A percentile compares a stretch with the other conserved stretches of the same genome.
Conservation (phyloP, 2,113 vertebrate species). For the Hymenochirus boettgeri region DNA sequence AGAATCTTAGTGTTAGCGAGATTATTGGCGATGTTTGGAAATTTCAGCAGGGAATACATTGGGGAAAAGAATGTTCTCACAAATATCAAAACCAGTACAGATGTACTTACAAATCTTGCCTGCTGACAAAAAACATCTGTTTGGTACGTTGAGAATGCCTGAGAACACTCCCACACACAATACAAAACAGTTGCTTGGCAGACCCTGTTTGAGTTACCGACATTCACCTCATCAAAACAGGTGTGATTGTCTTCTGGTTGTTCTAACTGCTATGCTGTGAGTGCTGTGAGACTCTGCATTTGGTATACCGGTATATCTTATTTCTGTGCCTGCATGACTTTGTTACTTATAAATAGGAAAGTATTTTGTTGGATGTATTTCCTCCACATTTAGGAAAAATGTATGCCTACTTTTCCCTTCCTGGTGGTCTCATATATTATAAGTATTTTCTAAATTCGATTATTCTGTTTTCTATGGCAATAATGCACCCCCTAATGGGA, state of each 20-base stretch:
- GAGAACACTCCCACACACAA: conserved; percentile 63
- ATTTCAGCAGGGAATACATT: conserved; percentile 53
- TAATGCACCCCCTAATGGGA: no score
- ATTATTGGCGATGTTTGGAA: conserved; percentile 28
- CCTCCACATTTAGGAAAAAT: no score
- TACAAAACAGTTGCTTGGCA: conserved; percentile 47
- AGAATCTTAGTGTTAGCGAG: conserved; percentile 41
- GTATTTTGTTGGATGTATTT: no score
- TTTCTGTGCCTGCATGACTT: no score
- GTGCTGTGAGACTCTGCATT: no score
- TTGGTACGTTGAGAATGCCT: conserved; percentile 60
- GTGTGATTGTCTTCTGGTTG: conserved; percentile 31
- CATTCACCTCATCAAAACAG: conserved; percentile 45
- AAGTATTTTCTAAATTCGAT: no score
- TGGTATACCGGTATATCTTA: no score
- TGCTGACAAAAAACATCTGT: conserved; percentile 71
- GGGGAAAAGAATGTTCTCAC: conserved; percentile 56
- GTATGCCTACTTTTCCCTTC: no score
- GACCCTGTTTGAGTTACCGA: conserved; percentile 44
- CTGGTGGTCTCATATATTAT: no score
- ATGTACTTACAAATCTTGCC: conserved; percentile 55
- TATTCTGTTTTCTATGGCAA: no score
- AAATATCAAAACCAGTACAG: conserved; percentile 59
- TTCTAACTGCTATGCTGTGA: background rate
- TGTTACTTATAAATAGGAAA: no score